Evolutionary conservation across 2,888 invertebrate genomes (phyloP).

Genomic region (Orthosia cruda): DNA sequence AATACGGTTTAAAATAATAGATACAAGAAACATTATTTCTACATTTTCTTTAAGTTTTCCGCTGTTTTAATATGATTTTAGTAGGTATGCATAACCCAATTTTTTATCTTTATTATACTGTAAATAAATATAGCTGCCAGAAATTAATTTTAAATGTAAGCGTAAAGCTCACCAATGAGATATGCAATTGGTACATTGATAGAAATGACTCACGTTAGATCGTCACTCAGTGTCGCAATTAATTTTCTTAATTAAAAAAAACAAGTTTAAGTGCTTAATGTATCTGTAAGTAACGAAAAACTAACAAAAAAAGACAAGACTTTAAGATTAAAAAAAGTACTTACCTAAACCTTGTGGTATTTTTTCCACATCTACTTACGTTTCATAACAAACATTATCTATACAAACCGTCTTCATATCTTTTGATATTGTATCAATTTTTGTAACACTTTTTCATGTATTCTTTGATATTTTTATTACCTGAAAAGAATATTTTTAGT

Average conservation of each 20-base stretch:
- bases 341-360: too few species aligned
- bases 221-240: slow-evolving; percentile 34
- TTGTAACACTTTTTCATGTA: too few species aligned
- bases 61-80: not conserved
- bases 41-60: not conserved
- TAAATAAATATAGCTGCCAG: slow-evolving; percentile 26
- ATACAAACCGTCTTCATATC: too few species aligned
- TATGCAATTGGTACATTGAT: not conserved
- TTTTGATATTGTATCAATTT: too few species aligned
- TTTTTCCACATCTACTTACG: too few species aligned
- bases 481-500: too few species aligned
- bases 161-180: slow-evolving; percentile 35
- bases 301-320: not conserved
- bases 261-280: not conserved
- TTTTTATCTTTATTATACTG: slow-evolving; percentile 24
- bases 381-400: too few species aligned
- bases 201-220: slow-evolving; percentile 23
- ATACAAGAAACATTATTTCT: not conserved
- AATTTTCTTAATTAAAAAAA: slow-evolving; percentile 15
- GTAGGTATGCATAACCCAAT: not conserved
- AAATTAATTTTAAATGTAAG: slow-evolving; percentile 37
- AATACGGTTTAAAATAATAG: not conserved
- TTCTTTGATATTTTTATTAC: too few species aligned
- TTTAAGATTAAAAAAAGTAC: not conserved
- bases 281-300: not conserved